Base-by-base conservation (phyloP, 2,888 invertebrate species). In the Cordylochernes scorpioides region DNA sequence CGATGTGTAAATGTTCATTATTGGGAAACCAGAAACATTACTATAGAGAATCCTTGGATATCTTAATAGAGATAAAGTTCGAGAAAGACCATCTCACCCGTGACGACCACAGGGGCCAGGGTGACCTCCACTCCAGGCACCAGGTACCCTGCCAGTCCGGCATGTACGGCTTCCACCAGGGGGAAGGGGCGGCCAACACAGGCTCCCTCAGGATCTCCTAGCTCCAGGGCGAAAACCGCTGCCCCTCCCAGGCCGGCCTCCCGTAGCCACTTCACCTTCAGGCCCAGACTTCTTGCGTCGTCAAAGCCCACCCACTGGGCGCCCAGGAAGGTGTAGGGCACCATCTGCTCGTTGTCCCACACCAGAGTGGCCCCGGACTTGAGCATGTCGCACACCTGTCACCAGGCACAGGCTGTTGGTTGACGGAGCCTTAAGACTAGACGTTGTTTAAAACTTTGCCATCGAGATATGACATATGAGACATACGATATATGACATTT, bases 281-380 rank as follows among this genome's bases (percentile, higher is more conserved):
- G 78, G 46, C 75, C 73, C 13, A 84, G 62, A 43, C 78, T 78
- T 42, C 84, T 64, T 46, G 82, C 82, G 46, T 86, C 84, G 47
- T 86, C 84, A 44, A 84, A 86, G 34, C 84, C 84, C 16, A 84
- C 77, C 84, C 84, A 84, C 44, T 84, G 82, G 51, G 80, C 71
- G 4, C 65, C 71, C 39, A 69, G 65, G 54, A 84, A 84, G 0
- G 84, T 82, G 51, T 88, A 88, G 6, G 88, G 88, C 30, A 80
- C 84, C 61, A 82, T 42, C 48, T 84, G 84, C 44, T 84, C 84
- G 39, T 80, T 82, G 49, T 84, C 84, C 84, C 84, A 86, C 0
- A 84, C 82, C 4, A 84, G 59, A 0, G 82, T 84, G 0, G 82
- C 84, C 12, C 44, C 30, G 13, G 30, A 33, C 31, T 43, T 43